phyloP scores from a whole-genome alignment of 2,888 invertebrate genomes.

The Monochamus alternatus region DNA sequence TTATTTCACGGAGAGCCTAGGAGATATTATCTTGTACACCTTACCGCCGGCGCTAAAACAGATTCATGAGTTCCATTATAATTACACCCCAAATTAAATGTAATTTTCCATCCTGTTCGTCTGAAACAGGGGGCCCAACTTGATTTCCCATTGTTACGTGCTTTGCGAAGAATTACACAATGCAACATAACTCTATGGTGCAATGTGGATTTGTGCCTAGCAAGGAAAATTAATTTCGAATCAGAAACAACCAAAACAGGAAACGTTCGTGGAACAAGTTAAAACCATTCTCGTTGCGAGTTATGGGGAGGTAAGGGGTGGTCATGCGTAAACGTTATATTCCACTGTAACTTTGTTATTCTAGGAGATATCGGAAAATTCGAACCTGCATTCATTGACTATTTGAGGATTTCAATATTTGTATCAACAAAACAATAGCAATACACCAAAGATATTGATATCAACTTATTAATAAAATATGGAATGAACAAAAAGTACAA shows the following conservation, averaged over 20 bases:
- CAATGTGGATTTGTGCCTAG: not conserved
- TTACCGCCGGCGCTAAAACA: constrained; percentile 7
- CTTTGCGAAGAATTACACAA: not conserved
- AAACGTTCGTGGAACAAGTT: not conserved
- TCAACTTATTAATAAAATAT: too few relatives aligned
- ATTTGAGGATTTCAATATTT: too few relatives aligned
- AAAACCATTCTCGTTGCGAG: not conserved
- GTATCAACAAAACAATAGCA: too few relatives aligned
- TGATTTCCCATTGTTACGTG: not conserved
- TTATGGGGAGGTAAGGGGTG: too few relatives aligned
- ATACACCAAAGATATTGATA: too few relatives aligned
- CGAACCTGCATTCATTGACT: too few relatives aligned
- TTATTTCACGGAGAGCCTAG: not conserved
- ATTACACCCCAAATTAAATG: constrained; percentile 31
- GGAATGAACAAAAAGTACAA: too few relatives aligned
- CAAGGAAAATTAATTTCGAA: not conserved
- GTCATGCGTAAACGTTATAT: too few relatives aligned
- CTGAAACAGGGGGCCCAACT: not conserved
- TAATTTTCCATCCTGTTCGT: constrained; percentile 4
- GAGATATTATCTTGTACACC: constrained; percentile 15
- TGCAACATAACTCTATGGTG: not conserved
- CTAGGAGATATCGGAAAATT: too few relatives aligned
- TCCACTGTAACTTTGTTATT: too few relatives aligned
- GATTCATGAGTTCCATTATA: constrained; percentile 38
- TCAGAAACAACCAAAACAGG: not conserved